Base-by-base conservation (phyloP, 2,888 invertebrate species). In the Caenorhabditis plicata region DNA sequence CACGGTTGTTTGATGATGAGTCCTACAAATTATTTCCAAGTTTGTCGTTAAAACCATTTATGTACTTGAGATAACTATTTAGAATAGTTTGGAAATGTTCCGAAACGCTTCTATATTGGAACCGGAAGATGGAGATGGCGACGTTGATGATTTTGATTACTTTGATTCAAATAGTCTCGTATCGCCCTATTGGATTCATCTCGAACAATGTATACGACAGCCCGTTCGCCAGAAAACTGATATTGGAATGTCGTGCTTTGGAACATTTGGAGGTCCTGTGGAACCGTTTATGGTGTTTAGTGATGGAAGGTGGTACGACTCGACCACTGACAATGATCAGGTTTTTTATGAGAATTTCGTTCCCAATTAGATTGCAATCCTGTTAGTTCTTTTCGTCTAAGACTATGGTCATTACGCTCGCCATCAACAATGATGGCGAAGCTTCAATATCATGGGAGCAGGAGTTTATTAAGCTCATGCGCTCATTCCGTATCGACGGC, bases 21-120 rank as follows among this genome's bases (percentile, higher is more conserved):
- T 22, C 48, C 48, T 8, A 53, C 58, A 1, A 53, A 49, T 31
- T 58, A 58, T 31, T 58, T 58, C 13, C 47, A 58, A 40, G 55
- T 55, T 20, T 27, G 11, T 4, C 4, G 4, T 29, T n/a, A 41
- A 17, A 2, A 23, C 8, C 13, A 7, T 9, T 27, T 9, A 13
- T 9, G 7, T 13, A 7, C 13, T 9, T 9, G 13, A 9, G 7
- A 7, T 9, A 27, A 9, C 8, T 13, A 9, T 27, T 13, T 13
- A 27, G 29, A 27, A 27, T 13, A 29, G 27, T 5, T 5, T 25
- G 9, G 4, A 15, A 25, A 23, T n/a, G 36, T 47, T 20, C 43
- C 47, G 48, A 54, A 54, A 31, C 29, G 29, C 29, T 13, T 13
- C 29, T 9, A 27, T 27, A 7, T 7, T 9, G 8, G 29, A 39